Percentiles rank a stretch among this genome's conserved stretches.
phyloP scores from a whole-genome alignment of 2,888 invertebrate species.

The Hipparchia sbordonii region DNA sequence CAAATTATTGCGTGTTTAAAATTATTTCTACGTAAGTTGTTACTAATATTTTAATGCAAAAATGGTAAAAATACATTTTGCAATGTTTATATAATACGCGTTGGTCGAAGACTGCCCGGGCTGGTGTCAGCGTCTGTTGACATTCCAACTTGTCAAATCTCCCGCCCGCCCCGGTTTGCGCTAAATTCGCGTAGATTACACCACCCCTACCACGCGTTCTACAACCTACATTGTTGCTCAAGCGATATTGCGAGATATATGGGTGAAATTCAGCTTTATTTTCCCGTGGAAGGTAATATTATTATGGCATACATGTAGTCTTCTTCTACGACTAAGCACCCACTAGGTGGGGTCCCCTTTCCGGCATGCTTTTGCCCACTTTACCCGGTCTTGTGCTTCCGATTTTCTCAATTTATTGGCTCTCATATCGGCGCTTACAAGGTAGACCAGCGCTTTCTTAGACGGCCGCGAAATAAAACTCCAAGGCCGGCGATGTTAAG shows the following conservation, averaged over 20 bases:
- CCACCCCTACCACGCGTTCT: conserved; percentile 37
- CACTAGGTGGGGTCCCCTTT: too few species aligned
- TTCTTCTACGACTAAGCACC: too few species aligned
- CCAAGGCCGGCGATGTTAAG: too few species aligned
- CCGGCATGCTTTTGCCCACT: too few species aligned
- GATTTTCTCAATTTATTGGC: too few species aligned
- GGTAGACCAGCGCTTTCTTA: too few species aligned
- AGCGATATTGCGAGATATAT: conserved; percentile 7
- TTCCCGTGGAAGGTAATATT: not conserved
- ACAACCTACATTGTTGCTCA: not conserved
- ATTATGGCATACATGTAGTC: not conserved
- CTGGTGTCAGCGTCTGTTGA: conserved; percentile 48
- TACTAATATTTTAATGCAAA: too few species aligned
- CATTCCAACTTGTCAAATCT: conserved; percentile 52
- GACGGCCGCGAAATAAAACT: too few species aligned
- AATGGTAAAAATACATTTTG: not conserved
- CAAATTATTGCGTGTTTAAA: too few species aligned
- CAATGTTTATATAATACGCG: conserved; percentile 19
- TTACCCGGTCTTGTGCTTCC: too few species aligned
- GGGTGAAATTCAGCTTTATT: not conserved
- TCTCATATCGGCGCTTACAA: too few species aligned
- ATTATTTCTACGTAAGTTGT: not conserved
- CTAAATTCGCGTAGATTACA: conserved; percentile 49
- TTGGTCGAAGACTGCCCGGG: conserved; percentile 15
- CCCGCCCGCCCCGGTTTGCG: conserved; percentile 40